Conservation (phyloP, 1,140 invertebrate genomes). For the Temnothorax curvispinosus region DNA sequence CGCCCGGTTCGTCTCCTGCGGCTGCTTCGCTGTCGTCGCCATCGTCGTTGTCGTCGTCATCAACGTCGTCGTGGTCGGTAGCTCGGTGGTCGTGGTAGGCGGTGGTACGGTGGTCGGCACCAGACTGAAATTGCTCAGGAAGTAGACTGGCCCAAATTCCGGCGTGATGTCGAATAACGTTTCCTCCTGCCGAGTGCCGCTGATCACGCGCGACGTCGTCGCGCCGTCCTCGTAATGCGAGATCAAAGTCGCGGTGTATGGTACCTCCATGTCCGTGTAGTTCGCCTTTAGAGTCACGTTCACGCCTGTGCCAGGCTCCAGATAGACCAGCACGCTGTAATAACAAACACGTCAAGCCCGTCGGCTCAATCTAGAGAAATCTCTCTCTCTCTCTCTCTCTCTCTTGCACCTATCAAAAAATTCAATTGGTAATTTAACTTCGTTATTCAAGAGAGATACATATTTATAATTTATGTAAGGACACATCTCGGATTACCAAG, state of each 20-base stretch:
- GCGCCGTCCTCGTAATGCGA: slow-evolving; percentile 89
- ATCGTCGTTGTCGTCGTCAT: slow-evolving; percentile 85
- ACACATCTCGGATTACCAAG: not conserved
- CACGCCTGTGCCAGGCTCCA: slow-evolving; percentile 91
- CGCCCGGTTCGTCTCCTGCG: slow-evolving; percentile 27
- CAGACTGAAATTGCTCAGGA: slow-evolving; percentile 89
- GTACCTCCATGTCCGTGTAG: slow-evolving; percentile 89
- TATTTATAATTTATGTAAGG: slow-evolving; percentile 4
- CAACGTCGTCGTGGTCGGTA: slow-evolving; percentile 88
- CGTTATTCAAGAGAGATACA: not conserved
- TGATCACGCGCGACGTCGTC: slow-evolving; percentile 85
- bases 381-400: too few species aligned
- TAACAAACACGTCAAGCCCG: not conserved
- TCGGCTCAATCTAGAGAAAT: not conserved
- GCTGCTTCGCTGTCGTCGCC: slow-evolving; percentile 23
- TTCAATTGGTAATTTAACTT: not conserved
- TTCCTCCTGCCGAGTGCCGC: slow-evolving; percentile 88
- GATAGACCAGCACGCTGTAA: slow-evolving; percentile 86
- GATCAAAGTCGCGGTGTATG: slow-evolving; percentile 90
- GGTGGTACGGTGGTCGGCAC: slow-evolving; percentile 92
- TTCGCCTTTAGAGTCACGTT: slow-evolving; percentile 92
- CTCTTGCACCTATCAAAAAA: not conserved
- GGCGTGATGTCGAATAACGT: slow-evolving; percentile 89
- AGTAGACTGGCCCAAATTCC: slow-evolving; percentile 91
- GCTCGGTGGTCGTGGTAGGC: slow-evolving; percentile 90